Base-by-base conservation (phyloP, 2,888 invertebrate genomes). In the Ypsolopha sequella region DNA sequence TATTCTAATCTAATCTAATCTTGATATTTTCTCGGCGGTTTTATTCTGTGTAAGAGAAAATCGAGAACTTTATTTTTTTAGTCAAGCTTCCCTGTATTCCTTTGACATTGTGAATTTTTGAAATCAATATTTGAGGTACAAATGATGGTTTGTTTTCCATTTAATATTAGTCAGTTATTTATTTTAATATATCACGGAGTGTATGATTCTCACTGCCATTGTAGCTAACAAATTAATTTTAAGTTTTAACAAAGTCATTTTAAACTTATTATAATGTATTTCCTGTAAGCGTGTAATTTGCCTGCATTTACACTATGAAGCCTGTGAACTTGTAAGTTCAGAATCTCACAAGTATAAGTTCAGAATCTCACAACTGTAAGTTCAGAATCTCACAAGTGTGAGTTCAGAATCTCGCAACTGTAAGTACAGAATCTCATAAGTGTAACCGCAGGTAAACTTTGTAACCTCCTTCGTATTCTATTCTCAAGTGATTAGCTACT, bases 201-300 rank as follows among this genome's bases (percentile, higher is more conserved):
- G 14, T 11, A 46, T 24, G 43, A 60, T 58, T 59, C 57, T 63
- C 67, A 68, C 67, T 66, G 67, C 68, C 67, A 68, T 65, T 13
- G 43, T 50, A 50, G 43, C 41, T 50, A 50, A 50, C 43, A 50
- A 50, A 50, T 6, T 50, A 50, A 50, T 38, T 13, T 50, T 50
- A 48, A 41, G 48, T 48, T 48, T 14, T 39, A 48, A 41, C 58
- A 56, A 56, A 62, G 61, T 65, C 57, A 58, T 54, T 59, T 60
- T 58, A 53, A 56, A 58, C 60, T 55, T 53, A 24, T 24, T 60
- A 62, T 61, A 58, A 70, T 73, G 63, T 73, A 73, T 68, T 67
- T 67, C 65, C 60, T 61, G 55, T 75, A 76, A 74, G 69, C 73
- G 68, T 77, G 75, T 63, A 70, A 24, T 45, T 36, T 36, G 36